Conservation (phyloP, 2,113 vertebrate genomes). For the Toxotes chatareus region DNA sequence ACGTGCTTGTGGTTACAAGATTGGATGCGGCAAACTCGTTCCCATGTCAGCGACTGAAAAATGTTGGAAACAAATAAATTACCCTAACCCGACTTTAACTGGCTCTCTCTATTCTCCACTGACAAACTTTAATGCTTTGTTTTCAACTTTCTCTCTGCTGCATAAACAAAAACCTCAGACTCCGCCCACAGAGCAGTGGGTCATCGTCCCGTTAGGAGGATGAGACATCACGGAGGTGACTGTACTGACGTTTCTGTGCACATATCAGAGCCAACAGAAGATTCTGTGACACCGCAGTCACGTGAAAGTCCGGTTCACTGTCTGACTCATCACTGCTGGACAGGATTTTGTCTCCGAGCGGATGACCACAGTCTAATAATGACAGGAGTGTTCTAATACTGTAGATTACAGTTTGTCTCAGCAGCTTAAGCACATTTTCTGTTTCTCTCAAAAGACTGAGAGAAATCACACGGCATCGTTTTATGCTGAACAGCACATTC, state of each 20-base stretch:
- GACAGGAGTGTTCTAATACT: not conserved
- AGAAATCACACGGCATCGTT: not conserved
- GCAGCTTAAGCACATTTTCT: not conserved
- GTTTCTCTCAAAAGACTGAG: not conserved
- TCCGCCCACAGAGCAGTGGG: not conserved
- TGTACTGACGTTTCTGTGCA: not conserved
- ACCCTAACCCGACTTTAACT: not conserved
- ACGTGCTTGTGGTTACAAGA: conserved; percentile 28
- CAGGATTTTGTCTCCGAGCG: not conserved
- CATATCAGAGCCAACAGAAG: not conserved
- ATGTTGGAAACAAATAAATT: conserved; percentile 28
- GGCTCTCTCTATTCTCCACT: not conserved
- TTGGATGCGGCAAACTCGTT: conserved; percentile 15
- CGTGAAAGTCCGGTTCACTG: conserved; percentile 1
- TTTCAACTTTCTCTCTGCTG: not conserved
- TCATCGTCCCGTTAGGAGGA: not conserved
- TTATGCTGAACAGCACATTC: not conserved
- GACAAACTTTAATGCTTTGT: not conserved
- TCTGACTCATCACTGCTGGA: conserved; percentile 31
- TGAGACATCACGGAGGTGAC: not conserved
- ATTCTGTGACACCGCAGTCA: not conserved
- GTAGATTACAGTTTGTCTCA: not conserved
- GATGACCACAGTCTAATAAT: not conserved
- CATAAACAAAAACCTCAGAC: not conserved
- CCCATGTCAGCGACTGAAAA: conserved; percentile 38